Percentiles rank a stretch among this genome's conserved stretches.
phyloP scores from a whole-genome alignment of 2,113 vertebrate species.

The Panurus biarmicus region DNA sequence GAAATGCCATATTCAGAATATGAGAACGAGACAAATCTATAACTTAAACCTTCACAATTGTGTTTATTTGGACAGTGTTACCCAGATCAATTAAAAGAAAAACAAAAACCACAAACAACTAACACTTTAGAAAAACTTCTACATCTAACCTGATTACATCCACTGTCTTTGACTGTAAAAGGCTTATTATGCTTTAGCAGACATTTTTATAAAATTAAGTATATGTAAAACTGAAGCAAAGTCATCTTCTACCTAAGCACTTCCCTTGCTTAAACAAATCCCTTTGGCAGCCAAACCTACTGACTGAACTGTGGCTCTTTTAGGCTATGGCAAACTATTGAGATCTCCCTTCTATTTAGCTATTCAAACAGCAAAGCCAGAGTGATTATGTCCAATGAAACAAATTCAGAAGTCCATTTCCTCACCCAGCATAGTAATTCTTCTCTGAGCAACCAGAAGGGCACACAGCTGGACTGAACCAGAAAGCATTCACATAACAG shows the following conservation, averaged over 20 bases:
- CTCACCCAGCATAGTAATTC: not conserved
- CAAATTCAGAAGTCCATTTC: not conserved
- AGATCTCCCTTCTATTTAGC: not conserved
- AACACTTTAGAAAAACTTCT: not conserved
- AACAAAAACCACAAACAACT: not conserved
- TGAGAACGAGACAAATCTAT: not conserved
- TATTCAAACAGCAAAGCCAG: not conserved
- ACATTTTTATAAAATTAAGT: not conserved
- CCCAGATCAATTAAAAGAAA: not conserved
- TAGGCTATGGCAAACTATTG: not conserved
- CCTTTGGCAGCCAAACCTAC: not conserved
- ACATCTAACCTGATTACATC: not conserved
- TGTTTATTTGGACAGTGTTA: not conserved
- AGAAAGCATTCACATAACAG: not conserved
- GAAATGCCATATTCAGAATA: not conserved
- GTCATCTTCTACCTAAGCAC: not conserved
- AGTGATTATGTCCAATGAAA: not conserved
- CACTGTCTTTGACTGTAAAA: not conserved
- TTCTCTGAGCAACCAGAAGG: not conserved
- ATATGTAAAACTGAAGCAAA: not conserved
- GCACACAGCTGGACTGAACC: fast-evolving
- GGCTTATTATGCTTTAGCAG: not conserved
- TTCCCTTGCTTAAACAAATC: not conserved
- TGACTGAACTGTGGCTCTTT: not conserved
- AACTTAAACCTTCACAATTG: not conserved